Evolutionary conservation across 2,113 vertebrate species (phyloP), one percentile per base, ranked within the genome.

Genomic region (Cyanoramphus novaezelandiae): DNA sequence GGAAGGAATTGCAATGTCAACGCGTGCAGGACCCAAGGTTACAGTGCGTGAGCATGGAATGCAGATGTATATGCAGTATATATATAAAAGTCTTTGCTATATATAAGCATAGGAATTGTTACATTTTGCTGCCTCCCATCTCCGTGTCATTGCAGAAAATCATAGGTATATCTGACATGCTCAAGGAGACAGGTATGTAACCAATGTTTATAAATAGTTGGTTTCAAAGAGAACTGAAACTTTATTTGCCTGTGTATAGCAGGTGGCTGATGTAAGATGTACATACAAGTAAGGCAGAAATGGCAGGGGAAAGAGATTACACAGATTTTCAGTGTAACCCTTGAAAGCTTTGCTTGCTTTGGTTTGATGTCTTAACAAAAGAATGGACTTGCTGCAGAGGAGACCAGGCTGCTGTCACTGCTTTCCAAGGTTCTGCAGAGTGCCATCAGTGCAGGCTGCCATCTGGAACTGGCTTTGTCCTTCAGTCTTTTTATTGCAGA

Each of bases 141-240:
- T 80, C 57, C 4, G 1, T 19, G 13, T 49, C 17, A 9, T 41
- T 91, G 69, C 65, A 75, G 55, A 74, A 88, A 55, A 72, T 52
- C 10, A 0, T 44, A 71, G 39, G 20, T 62, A 11, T 19, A 13
- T 35, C 31, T 79, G 68, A 25, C 2, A 5, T 72, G 21, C 39
- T 92, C 28, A 91, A 64, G 41, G 60, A 76, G 35, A 55, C 6
- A n/a, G 23, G 33, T 39, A 4, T 68, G 18, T 60, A 69, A 29
- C 28, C 37, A 2, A 63, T 60, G 29, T 57, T 89, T 91, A 62
- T 82, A 71, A 91, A 76, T 68, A 92, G 63, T 23, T 70, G 13
- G 11, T 79, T 82, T 87, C 57, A 87, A 79, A 86, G 52, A 49
- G 69, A 69, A 46, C 44, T 62, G 88, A 94, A 94, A 95, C 80